Conservation (phyloP, 2,797 vertebrate genomes). For the Brotula barbata region DNA sequence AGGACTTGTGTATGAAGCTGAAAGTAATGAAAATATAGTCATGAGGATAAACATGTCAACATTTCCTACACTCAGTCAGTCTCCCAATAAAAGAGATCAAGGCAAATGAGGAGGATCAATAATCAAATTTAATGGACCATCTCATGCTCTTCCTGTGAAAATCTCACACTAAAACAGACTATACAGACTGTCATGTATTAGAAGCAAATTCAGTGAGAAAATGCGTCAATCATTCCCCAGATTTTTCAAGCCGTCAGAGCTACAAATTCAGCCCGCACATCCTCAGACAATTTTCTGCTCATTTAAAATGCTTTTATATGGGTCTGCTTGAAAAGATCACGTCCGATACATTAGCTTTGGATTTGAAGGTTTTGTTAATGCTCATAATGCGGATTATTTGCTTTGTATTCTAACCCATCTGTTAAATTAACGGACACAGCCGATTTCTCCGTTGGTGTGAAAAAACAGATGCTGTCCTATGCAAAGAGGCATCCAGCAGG, state of each 20-base stretch:
- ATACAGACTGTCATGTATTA: background rate
- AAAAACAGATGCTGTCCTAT: conserved; percentile 38
- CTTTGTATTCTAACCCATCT: conserved; percentile 39
- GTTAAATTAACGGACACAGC: conserved; percentile 36
- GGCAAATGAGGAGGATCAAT: conserved; percentile 32
- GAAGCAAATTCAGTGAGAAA: conserved; percentile 21
- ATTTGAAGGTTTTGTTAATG: conserved; percentile 29
- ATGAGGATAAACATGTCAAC: conserved; percentile 26
- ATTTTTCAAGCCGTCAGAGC: conserved; percentile 24
- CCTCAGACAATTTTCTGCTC: conserved; percentile 26
- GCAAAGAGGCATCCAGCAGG: conserved; percentile 45
- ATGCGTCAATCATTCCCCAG: conserved; percentile 15
- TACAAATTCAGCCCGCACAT: conserved; percentile 14
- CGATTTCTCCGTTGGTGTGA: conserved; percentile 18
- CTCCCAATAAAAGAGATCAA: conserved; percentile 14
- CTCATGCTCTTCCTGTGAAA: conserved; percentile 11
- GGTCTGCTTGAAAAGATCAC: conserved; percentile 8
- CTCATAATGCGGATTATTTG: conserved; percentile 48
- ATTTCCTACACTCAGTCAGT: conserved; percentile 35
- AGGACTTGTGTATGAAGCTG: conserved; percentile 25
- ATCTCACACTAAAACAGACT: conserved; percentile 14
- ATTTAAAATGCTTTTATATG: conserved; percentile 22
- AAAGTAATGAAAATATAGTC: conserved; percentile 30
- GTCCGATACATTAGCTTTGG: conserved; percentile 21
- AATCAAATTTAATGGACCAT: conserved; percentile 29